phyloP scores from a whole-genome alignment of 1,140 invertebrate genomes.

The Formica selysi region DNA sequence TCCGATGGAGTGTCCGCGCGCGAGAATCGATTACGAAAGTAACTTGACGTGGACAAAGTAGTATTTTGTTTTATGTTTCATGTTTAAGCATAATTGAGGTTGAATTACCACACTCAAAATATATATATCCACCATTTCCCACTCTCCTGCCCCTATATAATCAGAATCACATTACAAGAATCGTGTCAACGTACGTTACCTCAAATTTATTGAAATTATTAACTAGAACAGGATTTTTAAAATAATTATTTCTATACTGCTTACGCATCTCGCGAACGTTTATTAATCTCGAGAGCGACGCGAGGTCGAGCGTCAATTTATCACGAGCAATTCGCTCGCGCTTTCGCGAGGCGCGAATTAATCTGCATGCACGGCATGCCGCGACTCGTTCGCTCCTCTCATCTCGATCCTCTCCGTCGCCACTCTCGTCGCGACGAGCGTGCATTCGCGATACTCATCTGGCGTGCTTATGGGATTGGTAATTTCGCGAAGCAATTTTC shows the following conservation, averaged over 20 bases:
- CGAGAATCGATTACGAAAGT: slow-evolving; percentile 6
- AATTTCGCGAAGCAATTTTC: slow-evolving; percentile 57
- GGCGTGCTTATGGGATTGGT: slow-evolving; percentile 45
- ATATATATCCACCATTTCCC: not conserved
- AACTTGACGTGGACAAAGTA: slow-evolving; percentile 11
- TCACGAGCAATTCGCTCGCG: slow-evolving; percentile 16
- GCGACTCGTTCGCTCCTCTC: slow-evolving; percentile 28
- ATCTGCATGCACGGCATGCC: slow-evolving; percentile 36
- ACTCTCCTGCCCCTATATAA: not conserved
- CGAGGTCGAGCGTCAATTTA: slow-evolving; percentile 9
- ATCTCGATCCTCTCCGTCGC: slow-evolving; percentile 29
- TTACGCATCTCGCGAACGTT: not conserved
- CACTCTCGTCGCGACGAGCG: slow-evolving; percentile 6
- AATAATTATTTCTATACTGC: not conserved
- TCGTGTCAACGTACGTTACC: not conserved
- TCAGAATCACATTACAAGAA: slow-evolving; percentile 13
- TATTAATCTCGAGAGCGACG: not conserved
- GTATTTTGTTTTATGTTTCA: slow-evolving; percentile 7
- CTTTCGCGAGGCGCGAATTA: slow-evolving; percentile 47
- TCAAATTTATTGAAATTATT: slow-evolving; percentile 24
- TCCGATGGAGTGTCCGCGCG: not conserved
- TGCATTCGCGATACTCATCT: slow-evolving; percentile 21
- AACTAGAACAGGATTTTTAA: not conserved
- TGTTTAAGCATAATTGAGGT: slow-evolving; percentile 30
- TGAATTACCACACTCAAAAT: slow-evolving; percentile 8